Percentiles rank a stretch among this genome's conserved stretches.
Conservation (phyloP, 2,888 invertebrate species). For the Volucella zonaria region DNA sequence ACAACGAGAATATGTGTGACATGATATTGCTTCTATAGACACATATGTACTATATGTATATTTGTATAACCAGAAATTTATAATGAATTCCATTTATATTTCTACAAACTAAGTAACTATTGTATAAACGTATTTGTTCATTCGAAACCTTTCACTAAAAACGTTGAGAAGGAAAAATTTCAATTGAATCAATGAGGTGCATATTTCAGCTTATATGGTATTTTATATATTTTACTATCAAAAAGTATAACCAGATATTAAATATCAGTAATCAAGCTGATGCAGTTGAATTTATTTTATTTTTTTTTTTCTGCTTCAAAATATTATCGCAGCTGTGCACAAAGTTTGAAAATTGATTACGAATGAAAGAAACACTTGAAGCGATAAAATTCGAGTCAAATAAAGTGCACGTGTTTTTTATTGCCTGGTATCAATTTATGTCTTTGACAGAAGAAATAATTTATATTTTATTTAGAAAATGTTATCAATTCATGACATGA, state of each 20-base stretch:
- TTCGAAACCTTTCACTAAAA: background rate
- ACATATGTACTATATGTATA: too few species aligned
- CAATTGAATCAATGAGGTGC: conserved; percentile 3
- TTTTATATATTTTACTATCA: conserved; percentile 41
- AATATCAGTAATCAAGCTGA: conserved; percentile 42
- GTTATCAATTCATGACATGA: conserved; percentile 1
- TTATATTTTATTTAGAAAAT: background rate
- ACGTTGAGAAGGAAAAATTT: background rate
- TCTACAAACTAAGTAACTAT: too few species aligned
- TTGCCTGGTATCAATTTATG: background rate
- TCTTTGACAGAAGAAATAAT: background rate
- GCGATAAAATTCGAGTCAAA: conserved; percentile 10
- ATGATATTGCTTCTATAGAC: too few species aligned
- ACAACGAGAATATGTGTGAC: too few species aligned
- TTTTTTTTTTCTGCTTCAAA: background rate
- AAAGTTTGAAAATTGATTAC: conserved; percentile 13
- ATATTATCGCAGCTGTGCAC: conserved; percentile 2
- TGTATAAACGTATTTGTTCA: too few species aligned
- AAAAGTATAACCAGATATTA: conserved; percentile 39
- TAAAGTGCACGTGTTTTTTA: conserved; percentile 39
- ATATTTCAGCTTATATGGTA: conserved; percentile 21
- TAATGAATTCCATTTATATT: too few species aligned
- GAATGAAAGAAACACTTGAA: conserved; percentile 6
- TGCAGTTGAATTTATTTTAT: background rate
- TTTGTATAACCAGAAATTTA: too few species aligned